Evolutionary conservation across 1,140 invertebrate species (phyloP).

Genomic region (Xylocopa sonorina): DNA sequence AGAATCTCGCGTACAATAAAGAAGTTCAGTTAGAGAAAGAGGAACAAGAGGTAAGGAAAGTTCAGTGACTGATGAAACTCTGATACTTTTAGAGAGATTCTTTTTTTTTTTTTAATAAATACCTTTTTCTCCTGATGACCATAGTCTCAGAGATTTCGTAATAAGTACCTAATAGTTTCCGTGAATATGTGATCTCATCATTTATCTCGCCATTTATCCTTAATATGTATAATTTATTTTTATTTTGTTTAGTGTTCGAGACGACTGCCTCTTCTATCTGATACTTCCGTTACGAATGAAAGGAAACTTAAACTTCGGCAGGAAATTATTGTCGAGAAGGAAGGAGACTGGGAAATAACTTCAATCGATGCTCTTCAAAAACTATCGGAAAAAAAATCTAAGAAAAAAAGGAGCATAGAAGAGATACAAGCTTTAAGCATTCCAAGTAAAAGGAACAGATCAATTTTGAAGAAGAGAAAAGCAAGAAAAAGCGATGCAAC

Average conservation of each 20-base stretch:
- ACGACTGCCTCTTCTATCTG: too few species aligned
- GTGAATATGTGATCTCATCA: too few species aligned
- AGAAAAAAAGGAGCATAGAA: constrained; percentile 46
- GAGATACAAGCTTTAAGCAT: neutral
- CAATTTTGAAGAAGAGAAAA: constrained; percentile 35
- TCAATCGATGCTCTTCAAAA: neutral
- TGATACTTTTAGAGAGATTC: too few species aligned
- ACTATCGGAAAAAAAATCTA: constrained; percentile 27
- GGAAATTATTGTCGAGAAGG: constrained; percentile 71
- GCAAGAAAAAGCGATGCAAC: constrained; percentile 1
- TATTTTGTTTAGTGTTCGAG: too few species aligned
- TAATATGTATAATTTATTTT: too few species aligned
- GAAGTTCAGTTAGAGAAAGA: constrained; percentile 38
- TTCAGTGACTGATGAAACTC: too few species aligned
- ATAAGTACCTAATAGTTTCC: too few species aligned
- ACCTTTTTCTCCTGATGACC: too few species aligned
- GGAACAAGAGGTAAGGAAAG: constrained; percentile 18
- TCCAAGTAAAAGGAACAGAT: constrained; percentile 54
- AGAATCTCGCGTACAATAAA: constrained; percentile 45
- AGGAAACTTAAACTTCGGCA: constrained; percentile 57
- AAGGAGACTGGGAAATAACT: constrained; percentile 49
- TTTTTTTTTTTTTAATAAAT: too few species aligned
- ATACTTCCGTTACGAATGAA: too few species aligned
- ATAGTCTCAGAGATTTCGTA: too few species aligned
- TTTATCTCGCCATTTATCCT: too few species aligned